Evolutionary conservation across 1,140 invertebrate genomes (phyloP).

Genomic region (Adelges cooleyi): DNA sequence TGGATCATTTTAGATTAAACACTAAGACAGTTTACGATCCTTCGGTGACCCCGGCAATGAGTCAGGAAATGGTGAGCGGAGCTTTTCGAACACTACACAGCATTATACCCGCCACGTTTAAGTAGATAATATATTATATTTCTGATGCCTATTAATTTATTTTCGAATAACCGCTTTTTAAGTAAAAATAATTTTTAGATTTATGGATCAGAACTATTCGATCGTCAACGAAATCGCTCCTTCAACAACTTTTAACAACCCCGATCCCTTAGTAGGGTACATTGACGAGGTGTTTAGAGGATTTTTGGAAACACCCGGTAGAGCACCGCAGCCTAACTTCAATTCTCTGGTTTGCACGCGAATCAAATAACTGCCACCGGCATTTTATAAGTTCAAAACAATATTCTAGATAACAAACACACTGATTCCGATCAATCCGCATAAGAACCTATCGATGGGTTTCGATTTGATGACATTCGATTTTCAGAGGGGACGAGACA

Average conservation of each 20-base stretch:
- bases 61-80: slow-evolving; percentile 10
- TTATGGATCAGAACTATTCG: background rate
- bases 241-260: background rate
- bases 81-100: slow-evolving; percentile 1
- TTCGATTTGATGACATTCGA: slow-evolving; percentile 75
- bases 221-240: background rate
- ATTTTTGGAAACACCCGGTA: slow-evolving; percentile 4
- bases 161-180: too few species aligned
- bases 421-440: background rate
- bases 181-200: background rate
- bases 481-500: slow-evolving; percentile 79
- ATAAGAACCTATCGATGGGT: slow-evolving; percentile 46
- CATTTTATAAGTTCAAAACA: too few species aligned
- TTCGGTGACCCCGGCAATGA: background rate
- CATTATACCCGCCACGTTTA: slow-evolving; percentile 11
- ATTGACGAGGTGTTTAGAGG: slow-evolving; percentile 6
- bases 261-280: background rate
- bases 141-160: too few species aligned
- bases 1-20: background rate
- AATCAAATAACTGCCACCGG: too few species aligned
- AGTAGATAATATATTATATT: too few species aligned
- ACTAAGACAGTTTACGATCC: background rate
- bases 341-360: slow-evolving; percentile 14
- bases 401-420: slow-evolving; percentile 2
- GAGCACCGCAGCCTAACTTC: background rate